Evolutionary conservation across 2,113 vertebrate genomes (phyloP), one percentile per base, ranked within the genome.

Genomic region (Pan paniscus): DNA sequence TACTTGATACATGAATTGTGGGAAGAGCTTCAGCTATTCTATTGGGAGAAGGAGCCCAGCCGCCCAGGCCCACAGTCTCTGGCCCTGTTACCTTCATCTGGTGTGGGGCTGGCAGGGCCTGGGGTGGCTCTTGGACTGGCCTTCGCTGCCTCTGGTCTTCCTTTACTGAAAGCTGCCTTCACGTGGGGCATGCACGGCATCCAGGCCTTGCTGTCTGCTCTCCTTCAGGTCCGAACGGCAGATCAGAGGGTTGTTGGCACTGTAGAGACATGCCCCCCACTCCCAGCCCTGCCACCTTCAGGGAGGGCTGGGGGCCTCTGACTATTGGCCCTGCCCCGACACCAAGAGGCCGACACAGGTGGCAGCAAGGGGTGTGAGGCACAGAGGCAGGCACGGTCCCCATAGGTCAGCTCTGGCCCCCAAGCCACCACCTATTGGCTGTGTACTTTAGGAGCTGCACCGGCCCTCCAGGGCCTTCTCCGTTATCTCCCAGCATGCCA

Each of bases 51-150:
- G 1, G 27, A 3, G 12, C 23, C 32, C 30, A 1, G 30, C 0
- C 0, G 20, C 4, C 30, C 18, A 5, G 50, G 32, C 12, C 67
- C 38, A 6, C 0, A 0, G 46, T 6, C 40, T 2, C 14, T 6
- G 1, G 2, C 2, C 6, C 6, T 5, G 27, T 7, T 70, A 23
- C 50, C 27, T 8, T 30, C 22, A 3, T 3, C 27, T n/a, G 57
- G 23, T 1, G 6, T 3, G 14, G 43, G 72, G 38, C 38, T 5
- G 30, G 16, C 4, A 20, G 30, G 35, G 38, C 11, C 3, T 0
- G 10, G 25, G 0, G 23, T 57, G 2, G 0, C 3, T 3, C 61
- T 14, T 1, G 59, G 32, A 10, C 27, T 13, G 17, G 6, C 22
- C 10, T 25, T 32, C 1, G 3, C n/a, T 8, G 30, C 2, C 11